Percentiles rank a stretch among this genome's conserved stretches.
Evolutionary conservation across 92 coral and sea anemone genomes (phyloP).

Genomic region (Pocillopora meandrina): DNA sequence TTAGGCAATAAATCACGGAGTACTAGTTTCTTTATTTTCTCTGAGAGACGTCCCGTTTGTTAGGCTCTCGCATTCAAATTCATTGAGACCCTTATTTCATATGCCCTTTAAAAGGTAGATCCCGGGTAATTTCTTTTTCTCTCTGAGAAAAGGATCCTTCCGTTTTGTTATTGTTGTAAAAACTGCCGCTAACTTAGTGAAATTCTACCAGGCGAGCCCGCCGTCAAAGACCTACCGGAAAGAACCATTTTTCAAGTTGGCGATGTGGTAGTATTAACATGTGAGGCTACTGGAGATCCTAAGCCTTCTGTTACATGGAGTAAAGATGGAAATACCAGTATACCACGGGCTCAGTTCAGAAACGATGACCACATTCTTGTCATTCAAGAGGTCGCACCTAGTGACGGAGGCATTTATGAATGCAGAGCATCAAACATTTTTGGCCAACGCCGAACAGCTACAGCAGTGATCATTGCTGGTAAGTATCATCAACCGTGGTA

Average conservation of each 20-base stretch:
- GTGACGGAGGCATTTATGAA: not conserved
- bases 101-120: too few species aligned
- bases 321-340: not conserved
- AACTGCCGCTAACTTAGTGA: too few species aligned
- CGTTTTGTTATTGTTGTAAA: too few species aligned
- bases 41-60: too few species aligned
- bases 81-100: too few species aligned
- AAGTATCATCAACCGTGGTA: not conserved
- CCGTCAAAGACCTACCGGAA: not conserved
- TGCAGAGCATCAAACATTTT: conserved; percentile 13
- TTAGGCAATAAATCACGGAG: too few species aligned
- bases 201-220: too few species aligned
- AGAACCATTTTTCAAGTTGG: not conserved
- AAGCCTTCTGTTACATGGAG: conserved; percentile 2
- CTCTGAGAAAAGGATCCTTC: too few species aligned
- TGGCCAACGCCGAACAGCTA: not conserved
- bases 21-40: too few species aligned
- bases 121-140: too few species aligned
- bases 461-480: conserved; percentile 4
- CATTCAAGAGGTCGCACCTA: not conserved
- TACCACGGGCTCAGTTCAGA: conserved; percentile 1
- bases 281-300: not conserved
- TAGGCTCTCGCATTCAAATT: too few species aligned
- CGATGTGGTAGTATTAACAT: not conserved
- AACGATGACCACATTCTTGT: conserved; percentile 1